These are phyloP conservation scores for Gobius niger DNA, from an alignment of 2,113 vertebrate species.

Conservation along the genomic window DNA sequence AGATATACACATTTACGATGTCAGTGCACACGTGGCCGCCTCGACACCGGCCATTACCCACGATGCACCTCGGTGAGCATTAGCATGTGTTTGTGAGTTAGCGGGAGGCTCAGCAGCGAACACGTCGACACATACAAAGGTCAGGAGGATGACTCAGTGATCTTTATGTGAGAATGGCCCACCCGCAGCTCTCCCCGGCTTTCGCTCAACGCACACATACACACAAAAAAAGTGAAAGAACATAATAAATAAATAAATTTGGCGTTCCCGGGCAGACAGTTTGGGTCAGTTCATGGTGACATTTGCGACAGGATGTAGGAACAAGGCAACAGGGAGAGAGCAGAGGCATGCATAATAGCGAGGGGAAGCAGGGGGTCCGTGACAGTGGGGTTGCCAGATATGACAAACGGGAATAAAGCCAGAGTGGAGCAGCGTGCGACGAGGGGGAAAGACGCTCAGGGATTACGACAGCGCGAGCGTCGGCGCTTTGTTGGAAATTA, in stretches of 20 bases:
- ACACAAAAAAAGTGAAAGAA: not conserved
- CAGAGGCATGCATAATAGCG: constrained; percentile 56
- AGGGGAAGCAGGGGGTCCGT: constrained; percentile 44
- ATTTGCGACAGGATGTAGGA: constrained; percentile 63
- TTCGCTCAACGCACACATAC: constrained; percentile 21
- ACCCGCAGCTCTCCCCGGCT: constrained; percentile 56
- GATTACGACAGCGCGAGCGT: constrained; percentile 11
- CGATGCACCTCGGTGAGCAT: constrained; percentile 28
- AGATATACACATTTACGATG: not conserved
- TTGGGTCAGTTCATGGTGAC: constrained; percentile 66
- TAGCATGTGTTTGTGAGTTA: constrained; percentile 13
- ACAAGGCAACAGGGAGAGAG: constrained; percentile 55
- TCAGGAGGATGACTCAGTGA: constrained; percentile 71
- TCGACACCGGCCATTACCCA: constrained; percentile 29
- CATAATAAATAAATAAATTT: not conserved
- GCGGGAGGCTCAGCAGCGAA: constrained; percentile 48
- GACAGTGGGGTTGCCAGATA: constrained; percentile 32
- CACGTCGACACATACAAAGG: constrained; percentile 68
- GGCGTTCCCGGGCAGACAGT: constrained; percentile 33
- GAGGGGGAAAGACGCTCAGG: constrained; percentile 14
- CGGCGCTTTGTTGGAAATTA: constrained; percentile 19
- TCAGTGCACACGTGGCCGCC: not conserved
- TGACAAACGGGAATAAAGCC: constrained; percentile 10
- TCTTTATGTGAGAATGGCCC: constrained; percentile 68
- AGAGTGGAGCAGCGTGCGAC: constrained; percentile 14